Percentiles rank a stretch among this genome's conserved stretches.
Evolutionary conservation across 2,113 vertebrate genomes (phyloP).

Genomic region (Turdus rufiventris): DNA sequence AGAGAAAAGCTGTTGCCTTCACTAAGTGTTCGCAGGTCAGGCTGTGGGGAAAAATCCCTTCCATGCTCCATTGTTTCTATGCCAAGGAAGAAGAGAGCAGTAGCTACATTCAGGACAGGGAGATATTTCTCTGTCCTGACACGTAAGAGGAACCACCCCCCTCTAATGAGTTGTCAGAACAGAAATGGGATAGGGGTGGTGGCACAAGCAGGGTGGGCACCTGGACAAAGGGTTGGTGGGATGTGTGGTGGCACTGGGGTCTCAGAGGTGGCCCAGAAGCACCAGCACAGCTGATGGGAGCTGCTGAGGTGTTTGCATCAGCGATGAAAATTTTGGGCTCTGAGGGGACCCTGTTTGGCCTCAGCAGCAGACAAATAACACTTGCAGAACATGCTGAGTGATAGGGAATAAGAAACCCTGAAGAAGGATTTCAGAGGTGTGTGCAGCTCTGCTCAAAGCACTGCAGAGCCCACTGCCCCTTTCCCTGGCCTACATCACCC

Average conservation of each 20-base stretch:
- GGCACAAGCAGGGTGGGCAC: not conserved
- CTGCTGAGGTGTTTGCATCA: not conserved
- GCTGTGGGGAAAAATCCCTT: not conserved
- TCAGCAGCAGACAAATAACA: not conserved
- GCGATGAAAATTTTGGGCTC: not conserved
- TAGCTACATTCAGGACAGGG: rapidly evolving
- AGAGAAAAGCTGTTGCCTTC: constrained; percentile 14
- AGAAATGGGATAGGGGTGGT: not conserved
- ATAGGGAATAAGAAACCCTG: not conserved
- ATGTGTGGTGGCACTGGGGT: not conserved
- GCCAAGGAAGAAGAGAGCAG: not conserved
- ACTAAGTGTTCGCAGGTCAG: not conserved
- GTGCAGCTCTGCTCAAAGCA: not conserved
- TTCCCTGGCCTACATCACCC: not conserved
- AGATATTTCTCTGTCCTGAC: not conserved
- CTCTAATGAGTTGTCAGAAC: rapidly evolving
- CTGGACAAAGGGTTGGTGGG: not conserved
- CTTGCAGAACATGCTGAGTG: not conserved
- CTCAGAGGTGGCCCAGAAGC: not conserved
- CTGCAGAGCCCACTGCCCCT: not conserved
- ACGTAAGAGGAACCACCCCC: not conserved
- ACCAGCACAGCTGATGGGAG: not conserved
- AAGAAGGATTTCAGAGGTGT: not conserved
- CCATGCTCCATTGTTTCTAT: not conserved
- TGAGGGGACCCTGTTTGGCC: not conserved